phyloP scores from a whole-genome alignment of 2,113 vertebrate genomes.

The Gallinago media region DNA sequence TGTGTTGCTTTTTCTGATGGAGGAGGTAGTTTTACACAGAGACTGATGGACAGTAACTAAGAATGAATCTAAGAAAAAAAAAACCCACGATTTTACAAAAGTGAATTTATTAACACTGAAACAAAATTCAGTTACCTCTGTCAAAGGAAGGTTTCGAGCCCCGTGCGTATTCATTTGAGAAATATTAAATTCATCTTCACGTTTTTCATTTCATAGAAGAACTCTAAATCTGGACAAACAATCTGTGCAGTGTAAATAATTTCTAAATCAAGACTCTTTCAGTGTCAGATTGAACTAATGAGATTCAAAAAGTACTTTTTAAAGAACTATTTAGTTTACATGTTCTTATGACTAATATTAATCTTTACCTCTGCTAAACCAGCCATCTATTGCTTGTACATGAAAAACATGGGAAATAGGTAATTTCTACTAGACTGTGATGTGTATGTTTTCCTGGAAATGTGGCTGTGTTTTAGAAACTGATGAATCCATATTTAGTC shows the following conservation, averaged over 20 bases:
- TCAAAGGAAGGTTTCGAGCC: constrained; percentile 52
- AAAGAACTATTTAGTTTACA: constrained; percentile 50
- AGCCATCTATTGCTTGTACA: not conserved
- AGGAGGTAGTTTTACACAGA: constrained; percentile 46
- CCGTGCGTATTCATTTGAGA: constrained; percentile 47
- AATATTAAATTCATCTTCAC: constrained; percentile 61
- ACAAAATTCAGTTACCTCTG: constrained; percentile 60
- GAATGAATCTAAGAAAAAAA: constrained; percentile 21
- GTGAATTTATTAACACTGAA: constrained; percentile 67
- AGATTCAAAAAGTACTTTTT: constrained; percentile 59
- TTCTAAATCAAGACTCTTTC: constrained; percentile 33
- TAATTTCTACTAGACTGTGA: constrained; percentile 23
- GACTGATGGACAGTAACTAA: constrained; percentile 37
- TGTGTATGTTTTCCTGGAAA: constrained; percentile 4
- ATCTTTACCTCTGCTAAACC: constrained; percentile 50
- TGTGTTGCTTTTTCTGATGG: constrained; percentile 49
- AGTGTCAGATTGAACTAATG: constrained; percentile 53
- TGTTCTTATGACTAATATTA: constrained; percentile 41
- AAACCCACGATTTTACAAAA: not conserved
- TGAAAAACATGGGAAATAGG: not conserved
- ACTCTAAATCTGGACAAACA: constrained; percentile 57
- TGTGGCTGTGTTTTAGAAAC: constrained; percentile 45
- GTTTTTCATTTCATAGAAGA: constrained; percentile 55
- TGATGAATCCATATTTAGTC: constrained; percentile 48
- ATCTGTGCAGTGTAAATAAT: constrained; percentile 50